Percentiles rank a stretch among this genome's conserved stretches.
Evolutionary conservation across 2,888 invertebrate species (phyloP).

Genomic region (Drosophila melanosoma): DNA sequence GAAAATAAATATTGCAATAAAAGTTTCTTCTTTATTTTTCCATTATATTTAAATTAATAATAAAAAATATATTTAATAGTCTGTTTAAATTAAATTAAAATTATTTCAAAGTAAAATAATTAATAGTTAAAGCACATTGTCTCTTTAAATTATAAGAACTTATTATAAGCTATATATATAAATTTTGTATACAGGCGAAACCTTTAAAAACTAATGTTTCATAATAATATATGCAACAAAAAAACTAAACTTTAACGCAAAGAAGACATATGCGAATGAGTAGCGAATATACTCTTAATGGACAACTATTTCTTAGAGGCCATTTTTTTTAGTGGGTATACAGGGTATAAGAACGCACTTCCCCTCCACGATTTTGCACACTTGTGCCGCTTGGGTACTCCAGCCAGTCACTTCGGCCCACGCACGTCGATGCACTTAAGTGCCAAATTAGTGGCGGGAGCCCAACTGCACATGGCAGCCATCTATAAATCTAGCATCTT

Average conservation of each 20-base stretch:
- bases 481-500: constrained; percentile 63
- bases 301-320: neutral
- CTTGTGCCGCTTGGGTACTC: constrained; percentile 24
- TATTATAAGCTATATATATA: accelerated
- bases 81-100: neutral
- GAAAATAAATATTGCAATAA: neutral
- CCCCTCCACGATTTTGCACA: neutral
- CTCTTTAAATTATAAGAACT: neutral
- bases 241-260: no score
- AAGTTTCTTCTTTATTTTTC: neutral
- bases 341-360: neutral
- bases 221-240: no score
- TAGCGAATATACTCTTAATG: neutral
- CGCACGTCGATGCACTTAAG: constrained; percentile 80
- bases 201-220: no score
- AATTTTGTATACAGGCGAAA: neutral
- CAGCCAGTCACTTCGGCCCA: constrained; percentile 62
- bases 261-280: no score
- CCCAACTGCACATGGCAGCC: constrained; percentile 51
- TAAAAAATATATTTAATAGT: neutral
- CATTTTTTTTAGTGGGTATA: neutral
- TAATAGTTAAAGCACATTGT: no score
- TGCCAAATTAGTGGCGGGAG: constrained; percentile 70
- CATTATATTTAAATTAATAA: neutral
- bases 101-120: no score